Evolutionary conservation across 1,140 invertebrate species (phyloP), one percentile per base, ranked within the genome.

Genomic region (Neodiprion lecontei): DNA sequence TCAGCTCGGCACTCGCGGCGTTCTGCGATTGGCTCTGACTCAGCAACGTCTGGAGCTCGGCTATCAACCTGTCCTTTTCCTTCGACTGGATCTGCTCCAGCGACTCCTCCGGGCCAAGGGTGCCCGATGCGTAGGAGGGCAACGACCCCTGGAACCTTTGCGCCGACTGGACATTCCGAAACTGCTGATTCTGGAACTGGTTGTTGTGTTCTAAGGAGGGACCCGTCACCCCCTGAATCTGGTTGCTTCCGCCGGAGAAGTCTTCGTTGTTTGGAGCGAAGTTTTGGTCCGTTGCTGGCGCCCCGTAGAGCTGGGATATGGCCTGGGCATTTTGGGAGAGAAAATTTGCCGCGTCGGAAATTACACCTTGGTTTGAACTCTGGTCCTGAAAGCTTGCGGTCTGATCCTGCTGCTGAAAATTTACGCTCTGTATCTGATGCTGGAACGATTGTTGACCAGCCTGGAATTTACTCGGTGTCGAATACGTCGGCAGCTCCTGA

Each of bases 271-370:
- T 50, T 7, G 87, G 87, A 0, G 84, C 86, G 48, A 85, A 88
- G n/a, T 79, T 80, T 12, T 86, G 77, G 73, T 83, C 81, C 8
- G 76, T 74, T 1, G 85, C 83, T 0, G 84, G 81, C 0, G 84
- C 78, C 1, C 82, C 82, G 50, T 89, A 88, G 1, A 88, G 74
- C 69, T 87, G 76, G 0, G 87, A 85, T 23, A 88, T 86, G 1
- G 86, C 86, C 72, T 85, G 82, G 8, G 88, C 84, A 74, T 89
- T 88, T 72, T 89, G 79, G 0, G 76, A 68, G 1, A 89, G 70
- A 61, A 89, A 89, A 0, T 84, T 67, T 0, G 87, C 79, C 1
- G 84, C 88, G 66, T 89, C 88, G 0, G 87, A 89, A 28, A 88
- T 85, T 40, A 5, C 5, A 47, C 86, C 83, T 8, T 81, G 78